Evolutionary conservation across 2,113 vertebrate genomes (phyloP).

Genomic region (Python bivittatus): DNA sequence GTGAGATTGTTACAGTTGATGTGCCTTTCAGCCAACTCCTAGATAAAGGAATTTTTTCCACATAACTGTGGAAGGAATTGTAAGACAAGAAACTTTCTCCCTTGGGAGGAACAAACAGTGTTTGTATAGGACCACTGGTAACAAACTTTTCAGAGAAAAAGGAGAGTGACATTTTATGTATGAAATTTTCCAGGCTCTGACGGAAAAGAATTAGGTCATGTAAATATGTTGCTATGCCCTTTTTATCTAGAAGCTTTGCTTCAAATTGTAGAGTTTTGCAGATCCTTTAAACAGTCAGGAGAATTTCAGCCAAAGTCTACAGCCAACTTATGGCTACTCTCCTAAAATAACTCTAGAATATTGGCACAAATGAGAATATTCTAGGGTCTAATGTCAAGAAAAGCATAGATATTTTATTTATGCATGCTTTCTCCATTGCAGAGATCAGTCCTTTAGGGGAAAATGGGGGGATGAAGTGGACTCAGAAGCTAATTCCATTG

Average conservation of each 20-base stretch:
- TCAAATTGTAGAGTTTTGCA: constrained; percentile 2
- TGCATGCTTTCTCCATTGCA: background rate
- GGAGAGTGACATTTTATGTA: background rate
- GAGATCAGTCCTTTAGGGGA: background rate
- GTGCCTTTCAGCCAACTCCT: constrained; percentile 33
- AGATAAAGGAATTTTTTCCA: constrained; percentile 49
- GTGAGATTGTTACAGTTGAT: constrained; percentile 45
- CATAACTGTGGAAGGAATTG: constrained; percentile 37
- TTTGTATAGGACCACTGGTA: constrained; percentile 20
- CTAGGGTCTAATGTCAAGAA: background rate
- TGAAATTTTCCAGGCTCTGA: background rate
- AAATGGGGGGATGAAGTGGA: background rate
- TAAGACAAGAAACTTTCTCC: background rate
- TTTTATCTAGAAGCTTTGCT: constrained; percentile 5
- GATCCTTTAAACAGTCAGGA: background rate
- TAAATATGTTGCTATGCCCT: constrained; percentile 28
- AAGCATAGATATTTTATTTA: background rate
- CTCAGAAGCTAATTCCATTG: background rate
- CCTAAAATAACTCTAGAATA: constrained; percentile 17
- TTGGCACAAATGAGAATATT: background rate
- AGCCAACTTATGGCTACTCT: background rate
- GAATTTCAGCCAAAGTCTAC: background rate
- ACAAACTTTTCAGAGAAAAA: constrained; percentile 25
- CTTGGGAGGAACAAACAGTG: constrained; percentile 8
- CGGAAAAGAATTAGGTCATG: constrained; percentile 28